phyloP scores from a whole-genome alignment of 2,113 vertebrate species.

The Bubo scandiacus region DNA sequence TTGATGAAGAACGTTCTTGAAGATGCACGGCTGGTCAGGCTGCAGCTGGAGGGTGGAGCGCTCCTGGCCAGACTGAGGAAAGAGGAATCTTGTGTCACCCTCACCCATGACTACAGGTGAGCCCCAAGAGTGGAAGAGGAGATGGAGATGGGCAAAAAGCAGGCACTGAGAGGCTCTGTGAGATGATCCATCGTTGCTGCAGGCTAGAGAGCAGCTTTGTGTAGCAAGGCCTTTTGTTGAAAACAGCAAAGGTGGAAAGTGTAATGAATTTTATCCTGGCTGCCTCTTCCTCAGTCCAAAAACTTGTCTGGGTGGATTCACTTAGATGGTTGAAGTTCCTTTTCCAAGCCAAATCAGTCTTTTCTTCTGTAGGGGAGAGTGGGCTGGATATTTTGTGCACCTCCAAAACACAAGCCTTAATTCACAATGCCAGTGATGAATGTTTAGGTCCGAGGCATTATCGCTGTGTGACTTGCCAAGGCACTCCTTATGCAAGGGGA shows the following conservation, averaged over 20 bases:
- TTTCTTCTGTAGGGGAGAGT: background rate
- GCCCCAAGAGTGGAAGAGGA: background rate
- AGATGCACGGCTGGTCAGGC: slow-evolving; percentile 78
- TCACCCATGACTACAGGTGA: slow-evolving; percentile 75
- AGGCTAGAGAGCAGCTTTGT: background rate
- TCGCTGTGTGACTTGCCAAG: background rate
- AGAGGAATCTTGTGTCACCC: slow-evolving; percentile 75
- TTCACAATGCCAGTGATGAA: background rate
- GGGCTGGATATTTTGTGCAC: background rate
- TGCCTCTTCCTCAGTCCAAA: background rate
- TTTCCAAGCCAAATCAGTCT: background rate
- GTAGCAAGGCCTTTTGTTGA: background rate
- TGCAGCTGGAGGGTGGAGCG: slow-evolving; percentile 87
- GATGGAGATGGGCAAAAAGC: background rate
- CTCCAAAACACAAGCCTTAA: background rate
- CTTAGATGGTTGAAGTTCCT: background rate
- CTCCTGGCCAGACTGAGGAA: slow-evolving; percentile 83
- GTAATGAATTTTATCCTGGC: background rate
- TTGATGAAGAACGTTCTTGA: slow-evolving; percentile 85
- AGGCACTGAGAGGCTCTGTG: background rate
- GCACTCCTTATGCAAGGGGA: background rate
- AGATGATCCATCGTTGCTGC: rapidly evolving
- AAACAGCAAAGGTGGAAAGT: background rate
- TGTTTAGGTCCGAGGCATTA: background rate
- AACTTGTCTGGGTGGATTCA: background rate